These are phyloP conservation scores for Portevinia maculata DNA, from an alignment of 2,888 invertebrate genomes.

Conservation along the genomic window DNA sequence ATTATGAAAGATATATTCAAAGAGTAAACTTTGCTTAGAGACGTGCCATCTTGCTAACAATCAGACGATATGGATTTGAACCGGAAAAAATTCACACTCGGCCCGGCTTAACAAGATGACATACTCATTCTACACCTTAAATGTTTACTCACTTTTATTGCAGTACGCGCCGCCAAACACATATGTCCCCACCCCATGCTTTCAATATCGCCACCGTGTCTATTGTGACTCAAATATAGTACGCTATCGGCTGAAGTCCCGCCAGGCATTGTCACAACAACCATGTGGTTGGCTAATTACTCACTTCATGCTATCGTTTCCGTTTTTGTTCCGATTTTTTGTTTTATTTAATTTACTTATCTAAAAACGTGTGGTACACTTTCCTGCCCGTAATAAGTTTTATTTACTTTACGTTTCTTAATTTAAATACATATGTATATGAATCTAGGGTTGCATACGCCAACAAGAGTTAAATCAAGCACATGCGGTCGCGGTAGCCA, in stretches of 20 bases:
- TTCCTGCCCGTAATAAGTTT: background rate
- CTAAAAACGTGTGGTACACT: slow-evolving; percentile 29
- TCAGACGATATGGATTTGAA: too few species aligned
- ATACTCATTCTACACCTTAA: background rate
- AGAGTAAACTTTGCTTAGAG: too few species aligned
- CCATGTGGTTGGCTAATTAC: slow-evolving; percentile 45
- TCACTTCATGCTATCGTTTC: slow-evolving; percentile 50
- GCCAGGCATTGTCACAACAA: slow-evolving; percentile 3
- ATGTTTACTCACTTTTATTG: too few species aligned
- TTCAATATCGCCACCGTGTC: slow-evolving; percentile 48
- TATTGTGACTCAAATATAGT: slow-evolving; percentile 30
- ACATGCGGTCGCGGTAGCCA: slow-evolving; percentile 25
- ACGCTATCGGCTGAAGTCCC: slow-evolving; percentile 5
- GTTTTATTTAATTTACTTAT: slow-evolving; percentile 32
- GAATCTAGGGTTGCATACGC: slow-evolving; percentile 38
- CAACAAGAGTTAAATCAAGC: slow-evolving; percentile 48
- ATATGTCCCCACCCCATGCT: background rate
- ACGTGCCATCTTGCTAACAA: too few species aligned
- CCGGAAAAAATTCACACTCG: too few species aligned
- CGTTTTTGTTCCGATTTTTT: slow-evolving; percentile 29
- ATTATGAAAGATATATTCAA: too few species aligned
- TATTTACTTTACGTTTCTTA: slow-evolving; percentile 13
- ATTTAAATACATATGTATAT: background rate
- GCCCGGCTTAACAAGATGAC: too few species aligned
- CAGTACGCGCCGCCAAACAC: too few species aligned